A percentile compares a stretch with the other conserved stretches of the same genome.
Evolutionary conservation across 2,113 vertebrate species (phyloP).

Genomic region (Myotis brandtii): DNA sequence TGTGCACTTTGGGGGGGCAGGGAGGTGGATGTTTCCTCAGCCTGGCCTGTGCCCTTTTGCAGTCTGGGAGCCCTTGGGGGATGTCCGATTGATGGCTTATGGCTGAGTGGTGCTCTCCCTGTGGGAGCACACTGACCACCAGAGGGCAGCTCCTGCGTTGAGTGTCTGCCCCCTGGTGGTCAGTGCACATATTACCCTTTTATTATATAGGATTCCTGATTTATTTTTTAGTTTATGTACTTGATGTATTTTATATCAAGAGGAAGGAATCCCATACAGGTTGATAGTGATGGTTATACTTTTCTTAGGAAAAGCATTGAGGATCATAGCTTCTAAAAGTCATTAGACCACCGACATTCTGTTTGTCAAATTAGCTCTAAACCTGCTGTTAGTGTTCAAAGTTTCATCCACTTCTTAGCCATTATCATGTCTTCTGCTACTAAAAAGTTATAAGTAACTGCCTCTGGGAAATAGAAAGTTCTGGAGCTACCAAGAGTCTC

Average conservation of each 20-base stretch:
- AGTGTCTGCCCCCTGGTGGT: too few relatives aligned
- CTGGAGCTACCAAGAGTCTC: background rate
- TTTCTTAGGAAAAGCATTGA: background rate
- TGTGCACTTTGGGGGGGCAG: too few relatives aligned
- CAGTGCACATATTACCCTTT: too few relatives aligned
- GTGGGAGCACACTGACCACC: too few relatives aligned
- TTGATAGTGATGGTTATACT: background rate
- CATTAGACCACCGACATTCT: constrained; percentile 8
- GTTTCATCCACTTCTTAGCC: background rate
- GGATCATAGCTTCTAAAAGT: background rate
- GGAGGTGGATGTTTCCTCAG: too few relatives aligned
- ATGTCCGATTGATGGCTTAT: too few relatives aligned
- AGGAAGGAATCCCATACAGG: background rate
- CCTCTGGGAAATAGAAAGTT: constrained; percentile 9
- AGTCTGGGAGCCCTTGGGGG: too few relatives aligned
- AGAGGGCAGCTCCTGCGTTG: too few relatives aligned
- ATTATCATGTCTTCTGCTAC: background rate
- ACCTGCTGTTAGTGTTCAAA: constrained; percentile 19
- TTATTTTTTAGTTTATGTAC: background rate
- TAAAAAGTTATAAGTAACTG: background rate
- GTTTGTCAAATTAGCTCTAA: constrained; percentile 6
- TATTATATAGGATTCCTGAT: background rate
- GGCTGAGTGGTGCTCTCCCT: too few relatives aligned
- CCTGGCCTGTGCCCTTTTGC: too few relatives aligned
- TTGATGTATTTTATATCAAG: background rate